Conservation (phyloP, 2,113 vertebrate genomes). For the Glareola pratincola region DNA sequence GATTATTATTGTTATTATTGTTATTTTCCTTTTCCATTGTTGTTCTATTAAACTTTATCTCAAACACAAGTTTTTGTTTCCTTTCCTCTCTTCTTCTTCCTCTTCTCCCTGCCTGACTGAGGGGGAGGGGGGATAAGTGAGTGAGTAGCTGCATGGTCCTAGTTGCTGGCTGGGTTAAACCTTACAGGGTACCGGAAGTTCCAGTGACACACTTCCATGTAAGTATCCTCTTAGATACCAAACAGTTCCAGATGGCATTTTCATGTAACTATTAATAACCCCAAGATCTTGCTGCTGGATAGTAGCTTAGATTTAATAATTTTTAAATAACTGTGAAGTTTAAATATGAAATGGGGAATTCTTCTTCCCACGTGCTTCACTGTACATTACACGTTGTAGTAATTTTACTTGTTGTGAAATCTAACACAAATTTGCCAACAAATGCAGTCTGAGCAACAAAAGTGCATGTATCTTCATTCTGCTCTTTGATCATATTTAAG, state of each 20-base stretch:
- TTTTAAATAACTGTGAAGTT: neutral
- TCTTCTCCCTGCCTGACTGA: neutral
- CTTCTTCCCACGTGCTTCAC: neutral
- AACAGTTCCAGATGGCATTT: neutral
- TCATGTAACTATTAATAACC: neutral
- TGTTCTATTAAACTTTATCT: neutral
- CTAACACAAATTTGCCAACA: neutral
- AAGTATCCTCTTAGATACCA: neutral
- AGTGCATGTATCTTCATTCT: neutral
- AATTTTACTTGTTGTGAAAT: neutral
- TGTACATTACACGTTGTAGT: neutral
- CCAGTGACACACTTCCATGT: neutral
- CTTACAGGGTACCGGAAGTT: too few relatives aligned
- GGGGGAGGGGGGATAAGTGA: neutral
- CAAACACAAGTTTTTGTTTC: neutral
- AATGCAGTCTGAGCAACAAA: neutral
- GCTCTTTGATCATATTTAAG: neutral
- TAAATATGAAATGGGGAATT: neutral
- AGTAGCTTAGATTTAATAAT: neutral
- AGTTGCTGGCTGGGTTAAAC: neutral
- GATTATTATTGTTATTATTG: neutral
- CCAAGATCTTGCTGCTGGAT: neutral
- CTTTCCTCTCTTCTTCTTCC: neutral
- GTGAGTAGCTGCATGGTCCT: neutral
- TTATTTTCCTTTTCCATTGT: neutral